Evolutionary conservation across 2,888 invertebrate genomes (phyloP).

Genomic region (Callosobruchus maculatus): DNA sequence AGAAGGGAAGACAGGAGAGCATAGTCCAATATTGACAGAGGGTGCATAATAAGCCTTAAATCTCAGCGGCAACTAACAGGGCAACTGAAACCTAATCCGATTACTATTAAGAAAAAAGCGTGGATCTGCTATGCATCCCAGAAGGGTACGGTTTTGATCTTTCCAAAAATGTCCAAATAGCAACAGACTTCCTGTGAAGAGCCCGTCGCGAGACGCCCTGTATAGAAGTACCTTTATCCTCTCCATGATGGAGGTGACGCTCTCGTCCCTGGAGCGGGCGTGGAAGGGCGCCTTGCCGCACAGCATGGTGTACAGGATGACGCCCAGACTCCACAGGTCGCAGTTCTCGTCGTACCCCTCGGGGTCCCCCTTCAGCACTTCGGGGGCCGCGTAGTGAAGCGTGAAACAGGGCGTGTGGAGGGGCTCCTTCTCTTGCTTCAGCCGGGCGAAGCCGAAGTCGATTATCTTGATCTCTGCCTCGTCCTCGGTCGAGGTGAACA

Average conservation of each 20-base stretch:
- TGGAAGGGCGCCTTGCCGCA: conserved; percentile 88
- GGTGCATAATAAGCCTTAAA: too few species aligned
- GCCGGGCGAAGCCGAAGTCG: conserved; percentile 94
- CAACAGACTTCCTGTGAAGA: background rate
- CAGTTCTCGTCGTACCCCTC: conserved; percentile 88
- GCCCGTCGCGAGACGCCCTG: background rate
- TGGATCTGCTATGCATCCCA: too few species aligned
- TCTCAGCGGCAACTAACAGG: too few species aligned
- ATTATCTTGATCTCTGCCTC: conserved; percentile 76
- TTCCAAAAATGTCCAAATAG: background rate
- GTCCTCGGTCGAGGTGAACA: conserved; percentile 59
- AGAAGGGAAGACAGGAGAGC: too few species aligned
- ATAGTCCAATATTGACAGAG: too few species aligned
- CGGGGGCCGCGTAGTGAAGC: conserved; percentile 91
- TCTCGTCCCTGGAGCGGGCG: conserved; percentile 61
- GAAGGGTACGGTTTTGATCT: too few species aligned
- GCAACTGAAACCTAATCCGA: too few species aligned
- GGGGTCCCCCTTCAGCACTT: conserved; percentile 66
- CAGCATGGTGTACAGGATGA: conserved; percentile 71
- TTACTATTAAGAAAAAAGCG: too few species aligned
- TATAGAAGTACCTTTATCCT: conserved; percentile 57
- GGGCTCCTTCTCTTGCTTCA: conserved; percentile 60
- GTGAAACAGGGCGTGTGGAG: conserved; percentile 90
- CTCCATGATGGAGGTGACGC: conserved; percentile 72
- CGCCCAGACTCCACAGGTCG: conserved; percentile 95